Conservation (phyloP, 2,888 invertebrate species). For the Tenthredo amoena region DNA sequence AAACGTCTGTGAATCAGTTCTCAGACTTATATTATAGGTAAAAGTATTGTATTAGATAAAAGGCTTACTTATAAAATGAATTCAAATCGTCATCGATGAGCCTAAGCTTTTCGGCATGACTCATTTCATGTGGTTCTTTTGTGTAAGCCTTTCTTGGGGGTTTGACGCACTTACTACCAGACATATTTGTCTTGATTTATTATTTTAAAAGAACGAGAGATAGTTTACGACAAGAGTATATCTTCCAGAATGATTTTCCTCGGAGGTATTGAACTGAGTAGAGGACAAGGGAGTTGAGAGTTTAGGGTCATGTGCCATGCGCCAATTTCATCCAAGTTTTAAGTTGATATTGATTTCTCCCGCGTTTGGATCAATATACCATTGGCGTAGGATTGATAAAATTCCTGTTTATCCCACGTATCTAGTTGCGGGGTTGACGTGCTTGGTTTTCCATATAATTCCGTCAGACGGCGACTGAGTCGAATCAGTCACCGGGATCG, state of each 20-base stretch:
- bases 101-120: slow-evolving; percentile 73
- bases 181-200: slow-evolving; percentile 61
- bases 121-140: slow-evolving; percentile 76
- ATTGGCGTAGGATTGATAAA: slow-evolving; percentile 31
- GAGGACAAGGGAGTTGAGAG: not conserved
- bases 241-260: not conserved
- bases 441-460: slow-evolving; percentile 24
- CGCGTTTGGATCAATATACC: slow-evolving; percentile 36
- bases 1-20: not conserved
- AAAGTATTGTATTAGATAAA: slow-evolving; percentile 1
- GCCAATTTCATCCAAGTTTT: slow-evolving; percentile 44
- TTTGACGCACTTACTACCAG: slow-evolving; percentile 72
- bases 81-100: slow-evolving; percentile 76
- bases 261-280: not conserved
- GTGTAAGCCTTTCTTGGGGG: slow-evolving; percentile 70
- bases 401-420: not conserved
- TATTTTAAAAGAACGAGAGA: not conserved
- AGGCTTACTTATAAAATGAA: slow-evolving; percentile 74
- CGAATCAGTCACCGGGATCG: slow-evolving; percentile 69
- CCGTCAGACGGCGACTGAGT: slow-evolving; percentile 57
- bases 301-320: slow-evolving; percentile 40
- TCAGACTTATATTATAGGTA: not conserved
- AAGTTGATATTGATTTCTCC: slow-evolving; percentile 49
- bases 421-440: slow-evolving; percentile 43
- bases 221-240: not conserved